Evolutionary conservation across 2,113 vertebrate species (phyloP).

Genomic region (Amblyornis subalaris): DNA sequence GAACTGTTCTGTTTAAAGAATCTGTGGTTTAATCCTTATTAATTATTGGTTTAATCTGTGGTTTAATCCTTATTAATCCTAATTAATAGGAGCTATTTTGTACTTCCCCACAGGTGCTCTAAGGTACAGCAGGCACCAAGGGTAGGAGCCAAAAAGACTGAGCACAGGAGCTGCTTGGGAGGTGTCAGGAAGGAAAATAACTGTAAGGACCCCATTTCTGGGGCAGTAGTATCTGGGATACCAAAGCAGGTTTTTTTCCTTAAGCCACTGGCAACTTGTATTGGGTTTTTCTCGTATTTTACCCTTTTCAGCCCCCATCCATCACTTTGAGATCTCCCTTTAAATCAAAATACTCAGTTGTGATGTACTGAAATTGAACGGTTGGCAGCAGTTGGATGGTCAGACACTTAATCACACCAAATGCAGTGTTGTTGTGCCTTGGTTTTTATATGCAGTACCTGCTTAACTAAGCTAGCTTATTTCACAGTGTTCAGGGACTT

Average conservation of each 20-base stretch:
- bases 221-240: not conserved
- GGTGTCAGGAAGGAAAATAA: not conserved
- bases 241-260: not conserved
- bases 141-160: not conserved
- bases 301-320: not conserved
- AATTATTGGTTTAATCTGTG: no score
- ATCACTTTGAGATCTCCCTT: not conserved
- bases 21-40: no score
- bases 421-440: not conserved
- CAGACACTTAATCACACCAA: not conserved
- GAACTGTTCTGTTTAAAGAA: not conserved
- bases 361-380: not conserved
- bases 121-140: not conserved
- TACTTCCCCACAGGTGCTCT: not conserved
- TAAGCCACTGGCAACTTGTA: not conserved
- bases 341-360: not conserved
- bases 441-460: not conserved
- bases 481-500: not conserved
- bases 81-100: not conserved
- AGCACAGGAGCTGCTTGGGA: not conserved
- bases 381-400: not conserved
- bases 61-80: no score
- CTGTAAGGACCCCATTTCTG: not conserved
- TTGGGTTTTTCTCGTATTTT: not conserved
- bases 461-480: not conserved